Percentiles rank a stretch among this genome's conserved stretches.
These are phyloP conservation scores for Latrodectus hesperus DNA, from an alignment of 2,888 invertebrate species.

Conservation along the genomic window DNA sequence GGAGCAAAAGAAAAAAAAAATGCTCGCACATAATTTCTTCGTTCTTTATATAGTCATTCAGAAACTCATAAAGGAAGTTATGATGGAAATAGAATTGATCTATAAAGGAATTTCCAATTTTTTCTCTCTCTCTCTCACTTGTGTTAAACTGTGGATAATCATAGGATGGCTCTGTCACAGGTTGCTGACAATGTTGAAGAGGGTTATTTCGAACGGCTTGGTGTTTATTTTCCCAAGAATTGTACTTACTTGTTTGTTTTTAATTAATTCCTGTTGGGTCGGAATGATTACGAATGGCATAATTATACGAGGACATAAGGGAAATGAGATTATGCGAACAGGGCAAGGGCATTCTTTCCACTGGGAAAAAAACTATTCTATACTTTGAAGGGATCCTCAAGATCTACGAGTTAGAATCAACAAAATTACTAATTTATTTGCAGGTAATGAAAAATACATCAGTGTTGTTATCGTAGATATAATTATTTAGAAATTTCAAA, in stretches of 20 bases:
- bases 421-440: too few relatives aligned
- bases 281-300: not conserved
- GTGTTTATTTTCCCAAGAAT: not conserved
- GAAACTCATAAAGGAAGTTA: not conserved
- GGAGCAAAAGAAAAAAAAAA: not conserved
- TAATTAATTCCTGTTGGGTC: not conserved
- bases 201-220: not conserved
- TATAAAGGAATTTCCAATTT: not conserved
- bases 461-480: too few relatives aligned
- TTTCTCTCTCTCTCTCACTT: not conserved
- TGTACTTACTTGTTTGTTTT: not conserved
- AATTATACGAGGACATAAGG: too few relatives aligned
- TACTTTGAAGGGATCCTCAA: too few relatives aligned
- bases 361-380: too few relatives aligned
- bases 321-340: too few relatives aligned
- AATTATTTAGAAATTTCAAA: too few relatives aligned
- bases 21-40: not conserved
- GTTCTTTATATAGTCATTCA: not conserved
- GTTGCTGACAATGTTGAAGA: not conserved
- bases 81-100: constrained; percentile 3
- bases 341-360: too few relatives aligned
- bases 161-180: not conserved
- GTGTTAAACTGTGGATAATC: not conserved
- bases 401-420: too few relatives aligned
- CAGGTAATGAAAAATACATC: too few relatives aligned